phyloP scores from a whole-genome alignment of 1,140 invertebrate species.

The Drosophila nikananu region DNA sequence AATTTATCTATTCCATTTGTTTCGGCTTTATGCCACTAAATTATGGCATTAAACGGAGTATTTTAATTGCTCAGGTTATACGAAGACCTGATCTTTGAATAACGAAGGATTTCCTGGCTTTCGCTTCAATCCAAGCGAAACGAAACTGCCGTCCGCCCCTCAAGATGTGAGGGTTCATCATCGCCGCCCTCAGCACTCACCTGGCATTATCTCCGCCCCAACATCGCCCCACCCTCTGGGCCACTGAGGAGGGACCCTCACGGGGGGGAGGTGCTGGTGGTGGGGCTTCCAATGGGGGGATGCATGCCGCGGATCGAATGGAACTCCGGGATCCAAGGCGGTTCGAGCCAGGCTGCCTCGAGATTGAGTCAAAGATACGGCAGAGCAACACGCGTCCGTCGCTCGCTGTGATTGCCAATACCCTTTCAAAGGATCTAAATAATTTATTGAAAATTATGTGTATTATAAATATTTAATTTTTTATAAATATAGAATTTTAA shows the following conservation, averaged over 20 bases:
- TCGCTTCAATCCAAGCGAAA: constrained; percentile 11
- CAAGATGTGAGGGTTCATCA: constrained; percentile 44
- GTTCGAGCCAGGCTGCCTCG: constrained; percentile 30
- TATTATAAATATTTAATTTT: background rate
- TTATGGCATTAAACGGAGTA: constrained; percentile 32
- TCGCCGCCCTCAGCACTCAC: constrained; percentile 53
- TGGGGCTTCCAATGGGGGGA: constrained; percentile 1
- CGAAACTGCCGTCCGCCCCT: constrained; percentile 53
- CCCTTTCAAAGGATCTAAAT: background rate
- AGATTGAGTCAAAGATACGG: constrained; percentile 72
- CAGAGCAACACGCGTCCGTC: constrained; percentile 57
- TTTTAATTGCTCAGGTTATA: constrained; percentile 43
- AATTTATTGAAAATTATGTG: background rate
- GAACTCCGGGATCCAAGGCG: constrained; percentile 20
- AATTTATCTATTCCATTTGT: constrained; percentile 44
- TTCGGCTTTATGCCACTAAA: constrained; percentile 25
- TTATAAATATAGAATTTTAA: background rate
- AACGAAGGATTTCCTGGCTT: constrained; percentile 24
- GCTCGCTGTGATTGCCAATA: constrained; percentile 40
- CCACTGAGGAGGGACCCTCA: background rate
- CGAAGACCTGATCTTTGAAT: constrained; percentile 21
- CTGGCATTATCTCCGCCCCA: constrained; percentile 44
- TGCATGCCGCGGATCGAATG: constrained; percentile 43
- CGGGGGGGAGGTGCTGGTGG: background rate
- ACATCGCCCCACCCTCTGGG: constrained; percentile 33